phyloP scores from a whole-genome alignment of 2,113 vertebrate species.

The Hystrix cristata region DNA sequence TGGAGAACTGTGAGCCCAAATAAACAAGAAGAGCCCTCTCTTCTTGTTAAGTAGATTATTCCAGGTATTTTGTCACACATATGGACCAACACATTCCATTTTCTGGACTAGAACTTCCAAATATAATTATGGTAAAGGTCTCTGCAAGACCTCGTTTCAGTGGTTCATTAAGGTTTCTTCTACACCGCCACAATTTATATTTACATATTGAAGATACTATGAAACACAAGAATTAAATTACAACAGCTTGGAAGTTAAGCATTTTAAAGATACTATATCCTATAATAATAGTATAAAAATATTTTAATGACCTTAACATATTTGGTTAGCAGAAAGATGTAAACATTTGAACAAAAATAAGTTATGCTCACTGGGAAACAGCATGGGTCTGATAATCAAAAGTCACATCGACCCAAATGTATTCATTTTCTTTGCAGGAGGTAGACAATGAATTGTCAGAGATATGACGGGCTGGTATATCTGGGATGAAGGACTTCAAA shows the following conservation, averaged over 20 bases:
- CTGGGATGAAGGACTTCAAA: neutral
- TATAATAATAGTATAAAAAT: neutral
- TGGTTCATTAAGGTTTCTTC: neutral
- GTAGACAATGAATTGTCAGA: neutral
- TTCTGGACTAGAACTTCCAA: neutral
- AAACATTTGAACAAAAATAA: constrained; percentile 33
- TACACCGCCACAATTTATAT: neutral
- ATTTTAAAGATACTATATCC: neutral
- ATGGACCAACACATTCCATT: neutral
- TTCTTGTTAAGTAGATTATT: neutral
- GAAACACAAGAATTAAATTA: neutral
- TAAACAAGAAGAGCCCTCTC: neutral
- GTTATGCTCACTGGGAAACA: neutral
- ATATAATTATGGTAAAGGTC: neutral
- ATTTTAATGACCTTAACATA: neutral
- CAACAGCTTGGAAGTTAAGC: neutral
- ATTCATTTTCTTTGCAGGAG: constrained; percentile 11
- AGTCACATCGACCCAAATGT: neutral
- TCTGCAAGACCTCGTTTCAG: no score
- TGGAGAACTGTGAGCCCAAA: neutral
- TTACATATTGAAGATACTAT: neutral
- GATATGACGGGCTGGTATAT: no score
- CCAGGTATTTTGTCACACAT: neutral
- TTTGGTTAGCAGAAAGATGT: constrained; percentile 22
- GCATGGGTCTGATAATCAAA: neutral